Evolutionary conservation across 2,113 vertebrate genomes (phyloP), one percentile per base, ranked within the genome.

Genomic region (Boulengeromyrus knoepffleri): DNA sequence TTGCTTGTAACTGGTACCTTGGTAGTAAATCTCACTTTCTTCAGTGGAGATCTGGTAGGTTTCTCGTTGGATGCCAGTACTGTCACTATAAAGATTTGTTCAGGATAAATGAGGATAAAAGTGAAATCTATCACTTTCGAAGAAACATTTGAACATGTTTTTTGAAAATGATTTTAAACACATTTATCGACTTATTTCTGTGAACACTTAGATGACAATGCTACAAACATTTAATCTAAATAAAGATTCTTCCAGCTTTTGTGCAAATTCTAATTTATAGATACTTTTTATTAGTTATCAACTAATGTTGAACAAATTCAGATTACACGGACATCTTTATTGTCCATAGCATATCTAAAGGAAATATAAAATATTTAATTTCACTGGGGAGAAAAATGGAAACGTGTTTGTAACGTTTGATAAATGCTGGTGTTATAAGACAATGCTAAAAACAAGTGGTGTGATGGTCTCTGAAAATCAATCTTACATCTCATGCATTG

Each of bases 11-110:
- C 27, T 0, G 92, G 91, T 4, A 53, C 91, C 92, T 92, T 93
- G 90, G 94, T 94, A 90, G 93, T 84, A 42, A 91, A 80, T 91
- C 92, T 95, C 27, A 94, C 86, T 88, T 91, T 94, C 92, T 93
- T 94, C 0, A 91, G 93, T 6, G 94, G 94, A 74, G 95, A 93
- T 91, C 95, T 94, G 1, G 95, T 96, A 9, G 95, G 95, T 91
- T 94, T 95, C 91, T 92, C 94, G 74, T 90, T 91, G 1, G 74
- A 91, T 58, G 92, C 93, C 91, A 96, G 88, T 15, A 96, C 90
- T 8, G 94, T 95, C 91, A 93, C 95, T 96, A 91, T 91, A 95
- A 94, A 92, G 9, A 89, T 39, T 9, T 10, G 62, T 8, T 45
- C 19, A 45, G 42, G 31, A 19, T 84, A 52, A 62, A 66, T 21